Evolutionary conservation across 2,888 invertebrate genomes (phyloP), one percentile per base, ranked within the genome.

Genomic region (Cheilosia urbana): DNA sequence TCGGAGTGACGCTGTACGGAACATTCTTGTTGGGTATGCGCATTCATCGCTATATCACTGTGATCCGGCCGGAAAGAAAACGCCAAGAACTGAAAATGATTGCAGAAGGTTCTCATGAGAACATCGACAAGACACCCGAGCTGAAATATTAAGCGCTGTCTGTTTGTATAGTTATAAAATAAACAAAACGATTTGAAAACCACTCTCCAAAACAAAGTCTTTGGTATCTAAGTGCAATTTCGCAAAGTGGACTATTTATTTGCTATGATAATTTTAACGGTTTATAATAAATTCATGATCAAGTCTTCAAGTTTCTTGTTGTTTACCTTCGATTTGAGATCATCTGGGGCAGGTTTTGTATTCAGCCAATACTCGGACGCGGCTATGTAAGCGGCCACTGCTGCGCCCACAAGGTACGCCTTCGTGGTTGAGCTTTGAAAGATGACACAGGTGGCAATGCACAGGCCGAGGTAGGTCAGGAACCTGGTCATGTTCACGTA

Each of bases 371-470:
- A 98, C 91, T 98, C 98, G 0, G 98, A 97, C 7, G 96, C 94
- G 1, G 96, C 94, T 88, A 98, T 97, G 91, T 98, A 98, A 37
- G 96, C 91, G 27, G 96, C 95, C 19, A 98, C 97, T 88, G 95
- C 93, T 0, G 96, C 93, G 2, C 97, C 98, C 65, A 98, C 95
- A 60, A 96, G 90, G 72, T 96, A 95, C 11, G 97, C 97, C 49
- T 96, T 93, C 42, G 94, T 93, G 1, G 95, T 94, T 75, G 96
- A 97, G 89, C 95, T 95, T 88, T 97, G 96, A 66, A 98, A 95
- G 89, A 98, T 95, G 72, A 98, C 97, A 88, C 95, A 96, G 0
- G 97, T 97, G 42, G 97, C 96, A 51, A 97, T 92, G 89, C 97
- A 95, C 51, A 98, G 93, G 3, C 98, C 98, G 53, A 96, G 92